These are phyloP conservation scores for Ceratotherium simum DNA, from an alignment of 2,113 vertebrate genomes.

Conservation along the genomic window DNA sequence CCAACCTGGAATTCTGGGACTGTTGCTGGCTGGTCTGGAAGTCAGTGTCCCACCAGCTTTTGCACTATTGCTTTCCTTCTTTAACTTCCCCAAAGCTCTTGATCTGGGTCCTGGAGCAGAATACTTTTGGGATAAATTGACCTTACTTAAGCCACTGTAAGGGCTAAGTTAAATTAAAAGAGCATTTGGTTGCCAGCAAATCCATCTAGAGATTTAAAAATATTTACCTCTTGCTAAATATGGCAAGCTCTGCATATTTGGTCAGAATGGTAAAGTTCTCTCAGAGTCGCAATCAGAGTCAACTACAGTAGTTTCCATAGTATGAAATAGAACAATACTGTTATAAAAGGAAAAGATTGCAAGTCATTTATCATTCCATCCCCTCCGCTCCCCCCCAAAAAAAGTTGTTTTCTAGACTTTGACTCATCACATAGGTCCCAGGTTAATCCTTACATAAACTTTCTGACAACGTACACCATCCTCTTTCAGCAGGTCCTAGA, in stretches of 20 bases:
- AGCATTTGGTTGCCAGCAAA: slow-evolving; percentile 63
- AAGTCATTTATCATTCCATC: neutral
- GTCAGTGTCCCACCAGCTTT: neutral
- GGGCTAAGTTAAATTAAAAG: slow-evolving; percentile 48
- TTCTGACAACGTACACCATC: neutral
- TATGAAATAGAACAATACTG: slow-evolving; percentile 37
- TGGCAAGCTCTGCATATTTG: neutral
- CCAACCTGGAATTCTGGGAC: neutral
- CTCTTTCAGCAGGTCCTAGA: neutral
- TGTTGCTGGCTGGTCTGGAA: neutral
- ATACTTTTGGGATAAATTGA: slow-evolving; percentile 62
- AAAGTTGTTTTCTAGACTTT: neutral
- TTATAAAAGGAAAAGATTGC: neutral
- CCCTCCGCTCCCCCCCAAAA: neutral
- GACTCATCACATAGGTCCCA: neutral
- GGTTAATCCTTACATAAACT: neutral
- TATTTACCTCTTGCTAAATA: slow-evolving; percentile 37
- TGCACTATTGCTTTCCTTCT: neutral
- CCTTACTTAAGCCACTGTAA: slow-evolving; percentile 61
- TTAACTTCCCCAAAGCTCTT: slow-evolving; percentile 31
- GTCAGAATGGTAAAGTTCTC: slow-evolving; percentile 42
- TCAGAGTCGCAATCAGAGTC: neutral
- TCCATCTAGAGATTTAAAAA: slow-evolving; percentile 73
- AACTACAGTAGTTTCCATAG: neutral
- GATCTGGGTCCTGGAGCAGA: neutral